These are phyloP conservation scores for Trididemnum miniatum DNA, from an alignment of 23 tunicate species.

Conservation along the genomic window DNA sequence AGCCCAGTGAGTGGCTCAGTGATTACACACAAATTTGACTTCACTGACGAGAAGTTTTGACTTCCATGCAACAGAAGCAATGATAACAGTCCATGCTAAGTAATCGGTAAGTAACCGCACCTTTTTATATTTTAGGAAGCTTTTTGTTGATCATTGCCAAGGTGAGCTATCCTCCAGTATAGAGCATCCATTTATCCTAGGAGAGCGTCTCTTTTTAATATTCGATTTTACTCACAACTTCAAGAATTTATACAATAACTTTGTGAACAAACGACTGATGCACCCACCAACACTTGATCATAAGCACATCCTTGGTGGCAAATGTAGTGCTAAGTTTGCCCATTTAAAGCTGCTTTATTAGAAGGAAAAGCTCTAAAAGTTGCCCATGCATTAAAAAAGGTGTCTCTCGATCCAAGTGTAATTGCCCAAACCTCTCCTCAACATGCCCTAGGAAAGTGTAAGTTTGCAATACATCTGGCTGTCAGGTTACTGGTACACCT, in stretches of 20 bases:
- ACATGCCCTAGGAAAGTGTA: constrained; percentile 9
- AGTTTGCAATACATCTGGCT: background rate
- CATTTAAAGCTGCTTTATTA: constrained; percentile 23
- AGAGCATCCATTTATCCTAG: constrained; percentile 16
- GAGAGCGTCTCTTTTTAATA: constrained; percentile 9
- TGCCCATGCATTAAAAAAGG: constrained; percentile 18
- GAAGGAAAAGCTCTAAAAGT: constrained; percentile 14
- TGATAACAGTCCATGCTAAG: background rate
- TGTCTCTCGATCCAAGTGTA: constrained; percentile 9
- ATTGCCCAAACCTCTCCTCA: constrained; percentile 10
- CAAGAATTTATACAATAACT: constrained; percentile 16
- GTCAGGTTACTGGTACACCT: background rate
- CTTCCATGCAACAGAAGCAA: background rate
- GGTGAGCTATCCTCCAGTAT: constrained; percentile 9
- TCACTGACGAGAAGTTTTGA: too few species aligned
- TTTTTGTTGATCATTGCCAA: constrained; percentile 5
- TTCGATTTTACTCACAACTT: constrained; percentile 30
- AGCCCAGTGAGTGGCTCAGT: background rate
- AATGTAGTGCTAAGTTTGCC: constrained; percentile 22
- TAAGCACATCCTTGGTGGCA: constrained; percentile 21
- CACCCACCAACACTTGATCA: constrained; percentile 11
- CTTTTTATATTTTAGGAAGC: constrained; percentile 10
- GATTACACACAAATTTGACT: too few species aligned
- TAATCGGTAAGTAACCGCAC: background rate
- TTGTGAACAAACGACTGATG: constrained; percentile 7